These are phyloP conservation scores for Vulpes lagopus DNA, from an alignment of 2,113 vertebrate species.

Conservation along the genomic window DNA sequence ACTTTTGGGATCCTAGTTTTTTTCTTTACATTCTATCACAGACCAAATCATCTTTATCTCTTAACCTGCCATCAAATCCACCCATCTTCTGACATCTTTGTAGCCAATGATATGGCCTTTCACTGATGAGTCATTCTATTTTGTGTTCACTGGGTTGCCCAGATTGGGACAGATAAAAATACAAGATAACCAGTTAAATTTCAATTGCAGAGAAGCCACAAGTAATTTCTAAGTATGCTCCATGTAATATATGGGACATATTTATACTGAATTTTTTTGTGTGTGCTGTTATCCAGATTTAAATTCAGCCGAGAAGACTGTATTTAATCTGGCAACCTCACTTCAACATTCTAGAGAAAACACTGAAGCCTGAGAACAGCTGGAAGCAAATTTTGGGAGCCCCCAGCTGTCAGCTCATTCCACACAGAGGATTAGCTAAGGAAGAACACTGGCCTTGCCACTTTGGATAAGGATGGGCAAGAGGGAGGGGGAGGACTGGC, in stretches of 20 bases:
- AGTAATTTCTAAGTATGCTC: neutral
- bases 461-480: neutral
- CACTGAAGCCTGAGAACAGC: constrained; percentile 51
- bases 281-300: neutral
- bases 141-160: neutral
- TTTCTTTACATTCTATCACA: constrained; percentile 4
- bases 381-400: constrained; percentile 31
- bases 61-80: neutral
- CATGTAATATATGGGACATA: neutral
- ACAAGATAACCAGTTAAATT: neutral
- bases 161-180: neutral
- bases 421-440: constrained; percentile 38
- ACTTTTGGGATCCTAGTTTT: neutral
- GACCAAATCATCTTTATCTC: neutral
- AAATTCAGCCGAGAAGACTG: neutral
- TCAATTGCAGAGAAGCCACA: neutral
- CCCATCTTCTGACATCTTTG: neutral
- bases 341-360: neutral
- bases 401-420: constrained; percentile 58
- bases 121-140: neutral
- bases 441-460: neutral
- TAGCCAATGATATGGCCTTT: neutral
- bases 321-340: neutral
- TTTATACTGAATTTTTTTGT: neutral
- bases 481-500: neutral